These are phyloP conservation scores for Tachycineta bicolor DNA, from an alignment of 2,113 vertebrate genomes.

Conservation along the genomic window DNA sequence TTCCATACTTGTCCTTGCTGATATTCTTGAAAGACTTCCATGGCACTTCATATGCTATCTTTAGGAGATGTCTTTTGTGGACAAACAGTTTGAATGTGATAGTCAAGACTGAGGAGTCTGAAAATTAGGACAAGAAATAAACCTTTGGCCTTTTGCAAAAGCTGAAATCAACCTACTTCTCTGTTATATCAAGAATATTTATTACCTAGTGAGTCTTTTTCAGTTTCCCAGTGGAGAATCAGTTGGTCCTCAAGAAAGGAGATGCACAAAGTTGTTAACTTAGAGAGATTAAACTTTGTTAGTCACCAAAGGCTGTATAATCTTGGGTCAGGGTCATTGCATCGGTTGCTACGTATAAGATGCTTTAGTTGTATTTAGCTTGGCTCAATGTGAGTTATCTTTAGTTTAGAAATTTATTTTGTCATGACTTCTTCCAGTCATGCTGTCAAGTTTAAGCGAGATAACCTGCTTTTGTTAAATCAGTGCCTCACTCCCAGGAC, in stretches of 20 bases:
- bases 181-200: background rate
- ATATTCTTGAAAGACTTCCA: background rate
- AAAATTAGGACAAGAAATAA: background rate
- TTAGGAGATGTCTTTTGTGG: background rate
- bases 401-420: conserved; percentile 9
- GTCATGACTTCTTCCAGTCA: background rate
- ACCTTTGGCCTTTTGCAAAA: background rate
- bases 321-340: background rate
- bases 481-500: background rate
- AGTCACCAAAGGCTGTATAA: background rate
- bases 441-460: background rate
- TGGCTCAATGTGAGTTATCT: background rate
- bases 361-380: conserved; percentile 17
- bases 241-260: background rate
- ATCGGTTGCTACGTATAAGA: background rate
- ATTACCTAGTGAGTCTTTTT: background rate
- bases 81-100: background rate
- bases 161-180: background rate
- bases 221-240: background rate
- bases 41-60: background rate
- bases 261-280: background rate
- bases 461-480: background rate
- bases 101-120: background rate
- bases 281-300: background rate
- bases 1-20: background rate